Evolutionary conservation across 2,797 vertebrate genomes (phyloP).

Genomic region (Gymnopithys bicolor): DNA sequence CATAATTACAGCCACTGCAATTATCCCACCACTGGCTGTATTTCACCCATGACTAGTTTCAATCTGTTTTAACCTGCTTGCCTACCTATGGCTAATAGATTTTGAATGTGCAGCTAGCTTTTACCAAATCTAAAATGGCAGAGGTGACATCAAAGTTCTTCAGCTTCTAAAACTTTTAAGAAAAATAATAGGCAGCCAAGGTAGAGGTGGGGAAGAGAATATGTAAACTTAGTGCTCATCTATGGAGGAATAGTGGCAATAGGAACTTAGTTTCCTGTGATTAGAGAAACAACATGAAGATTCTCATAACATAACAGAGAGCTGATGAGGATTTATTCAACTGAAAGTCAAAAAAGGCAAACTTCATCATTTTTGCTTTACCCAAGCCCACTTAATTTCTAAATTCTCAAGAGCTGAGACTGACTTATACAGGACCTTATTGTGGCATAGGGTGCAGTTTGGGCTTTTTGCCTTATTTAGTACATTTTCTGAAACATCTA

Average conservation of each 20-base stretch:
- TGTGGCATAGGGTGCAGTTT: neutral
- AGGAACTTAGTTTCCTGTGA: neutral
- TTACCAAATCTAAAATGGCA: neutral
- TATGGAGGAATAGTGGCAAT: neutral
- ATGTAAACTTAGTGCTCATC: neutral
- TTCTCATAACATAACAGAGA: neutral
- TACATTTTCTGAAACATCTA: neutral
- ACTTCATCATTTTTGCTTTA: neutral
- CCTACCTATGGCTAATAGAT: neutral
- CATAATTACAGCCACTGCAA: neutral
- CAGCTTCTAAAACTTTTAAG: neutral
- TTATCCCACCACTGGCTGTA: neutral
- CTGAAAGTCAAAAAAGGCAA: neutral
- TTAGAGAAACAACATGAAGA: neutral
- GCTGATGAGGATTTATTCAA: neutral
- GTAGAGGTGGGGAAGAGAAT: neutral
- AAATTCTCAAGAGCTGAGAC: neutral
- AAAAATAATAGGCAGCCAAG: neutral
- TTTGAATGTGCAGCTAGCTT: neutral
- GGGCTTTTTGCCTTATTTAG: neutral
- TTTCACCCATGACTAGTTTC: neutral
- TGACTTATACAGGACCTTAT: neutral
- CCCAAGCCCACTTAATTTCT: neutral
- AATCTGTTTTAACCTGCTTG: neutral
- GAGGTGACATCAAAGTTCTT: neutral